Percentiles rank a stretch among this genome's conserved stretches.
Evolutionary conservation across 1,140 invertebrate genomes (phyloP).

Genomic region (Neodiprion lecontei): DNA sequence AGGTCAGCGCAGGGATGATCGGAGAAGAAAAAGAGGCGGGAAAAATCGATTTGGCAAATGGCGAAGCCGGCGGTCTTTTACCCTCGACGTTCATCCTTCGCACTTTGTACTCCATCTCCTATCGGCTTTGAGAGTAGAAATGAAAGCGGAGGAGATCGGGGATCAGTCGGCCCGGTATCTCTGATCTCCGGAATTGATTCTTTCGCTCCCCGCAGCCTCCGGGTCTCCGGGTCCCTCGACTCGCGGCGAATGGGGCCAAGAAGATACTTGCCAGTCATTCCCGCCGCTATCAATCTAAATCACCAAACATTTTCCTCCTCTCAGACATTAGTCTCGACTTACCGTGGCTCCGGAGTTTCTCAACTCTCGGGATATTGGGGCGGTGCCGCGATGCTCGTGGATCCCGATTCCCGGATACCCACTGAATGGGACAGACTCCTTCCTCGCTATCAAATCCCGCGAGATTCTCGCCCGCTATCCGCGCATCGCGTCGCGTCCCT

Average conservation of each 20-base stretch:
- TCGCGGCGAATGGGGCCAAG: neutral
- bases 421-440: no score
- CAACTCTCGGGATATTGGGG: no score
- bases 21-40: neutral
- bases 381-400: no score
- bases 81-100: constrained; percentile 3
- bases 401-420: no score
- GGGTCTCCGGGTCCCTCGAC: neutral
- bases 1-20: no score
- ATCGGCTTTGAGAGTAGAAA: neutral
- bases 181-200: constrained; percentile 4
- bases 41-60: neutral
- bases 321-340: constrained; percentile 2
- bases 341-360: neutral
- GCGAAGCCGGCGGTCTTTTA: neutral
- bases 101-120: neutral
- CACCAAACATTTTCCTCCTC: neutral
- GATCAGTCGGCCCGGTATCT: neutral
- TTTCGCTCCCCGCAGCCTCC: neutral
- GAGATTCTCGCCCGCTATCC: no score
- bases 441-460: no score
- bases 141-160: neutral
- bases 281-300: constrained; percentile 1
- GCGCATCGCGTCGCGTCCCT: no score
- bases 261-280: neutral